Percentiles rank a stretch among this genome's conserved stretches.
Conservation (phyloP, 2,113 vertebrate species). For the Indri indri region DNA sequence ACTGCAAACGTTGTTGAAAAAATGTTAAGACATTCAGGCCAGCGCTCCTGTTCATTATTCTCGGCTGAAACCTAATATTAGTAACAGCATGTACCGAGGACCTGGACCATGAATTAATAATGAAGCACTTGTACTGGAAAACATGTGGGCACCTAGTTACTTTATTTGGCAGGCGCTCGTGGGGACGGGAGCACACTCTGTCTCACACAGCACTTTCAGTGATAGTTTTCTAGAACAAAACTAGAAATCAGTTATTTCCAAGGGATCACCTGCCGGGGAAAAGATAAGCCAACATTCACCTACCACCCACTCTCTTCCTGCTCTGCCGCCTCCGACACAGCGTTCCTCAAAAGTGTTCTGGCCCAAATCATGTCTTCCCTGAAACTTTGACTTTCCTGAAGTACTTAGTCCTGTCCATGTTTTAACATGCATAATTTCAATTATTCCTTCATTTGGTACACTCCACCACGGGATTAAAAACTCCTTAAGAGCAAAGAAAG, state of each 20-base stretch:
- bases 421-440: not conserved
- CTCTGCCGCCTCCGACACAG: not conserved
- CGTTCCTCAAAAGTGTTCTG: not conserved
- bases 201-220: conserved; percentile 71
- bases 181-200: conserved; percentile 66
- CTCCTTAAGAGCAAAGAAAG: not conserved
- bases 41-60: conserved; percentile 82
- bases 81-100: conserved; percentile 86
- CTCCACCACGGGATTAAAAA: not conserved
- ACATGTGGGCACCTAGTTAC: conserved; percentile 79
- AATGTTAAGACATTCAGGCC: conserved; percentile 83
- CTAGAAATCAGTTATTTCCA: conserved; percentile 63
- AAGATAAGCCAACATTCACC: not conserved
- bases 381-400: not conserved
- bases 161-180: conserved; percentile 75
- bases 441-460: not conserved
- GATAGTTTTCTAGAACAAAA: conserved; percentile 71
- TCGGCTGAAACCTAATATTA: conserved; percentile 88
- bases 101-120: conserved; percentile 88
- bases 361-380: not conserved
- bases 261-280: conserved; percentile 24
- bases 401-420: not conserved
- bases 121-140: conserved; percentile 86
- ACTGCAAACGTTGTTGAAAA: conserved; percentile 83
- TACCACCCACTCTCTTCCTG: not conserved